These are phyloP conservation scores for Nibea coibor DNA, from an alignment of 2,113 vertebrate species.

Conservation along the genomic window DNA sequence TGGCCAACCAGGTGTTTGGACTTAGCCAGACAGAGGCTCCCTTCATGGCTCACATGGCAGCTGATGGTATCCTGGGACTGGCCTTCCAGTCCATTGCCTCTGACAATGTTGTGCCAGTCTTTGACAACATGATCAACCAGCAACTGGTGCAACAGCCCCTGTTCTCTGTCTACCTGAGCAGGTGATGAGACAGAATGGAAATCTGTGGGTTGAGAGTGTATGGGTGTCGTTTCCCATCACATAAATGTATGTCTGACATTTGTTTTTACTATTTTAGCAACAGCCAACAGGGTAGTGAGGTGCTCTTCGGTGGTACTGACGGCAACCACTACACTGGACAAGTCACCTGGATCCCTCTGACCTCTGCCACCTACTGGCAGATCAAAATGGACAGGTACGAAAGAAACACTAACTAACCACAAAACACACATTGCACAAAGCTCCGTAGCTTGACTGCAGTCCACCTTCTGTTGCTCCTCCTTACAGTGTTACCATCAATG, in stretches of 20 bases:
- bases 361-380: constrained; percentile 83
- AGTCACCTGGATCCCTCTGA: constrained; percentile 83
- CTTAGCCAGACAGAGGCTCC: constrained; percentile 77
- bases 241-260: neutral
- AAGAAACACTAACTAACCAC: neutral
- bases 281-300: constrained; percentile 72
- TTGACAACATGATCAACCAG: constrained; percentile 74
- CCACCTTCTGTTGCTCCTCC: constrained; percentile 6
- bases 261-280: constrained; percentile 54
- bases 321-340: constrained; percentile 69
- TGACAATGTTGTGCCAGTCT: constrained; percentile 71
- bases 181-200: constrained; percentile 42
- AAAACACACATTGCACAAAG: neutral
- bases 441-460: neutral
- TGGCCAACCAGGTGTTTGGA: constrained; percentile 85
- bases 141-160: constrained; percentile 51
- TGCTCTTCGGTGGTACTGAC: constrained; percentile 82
- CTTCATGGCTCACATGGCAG: constrained; percentile 62
- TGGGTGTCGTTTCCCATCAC: neutral
- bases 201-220: neutral
- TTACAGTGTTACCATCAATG: constrained; percentile 75
- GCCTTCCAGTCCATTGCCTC: constrained; percentile 70
- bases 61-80: constrained; percentile 77
- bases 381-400: constrained; percentile 85
- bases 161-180: constrained; percentile 79